Conservation (phyloP, 2,888 invertebrate genomes). For the Hirtodrosophila cameraria region DNA sequence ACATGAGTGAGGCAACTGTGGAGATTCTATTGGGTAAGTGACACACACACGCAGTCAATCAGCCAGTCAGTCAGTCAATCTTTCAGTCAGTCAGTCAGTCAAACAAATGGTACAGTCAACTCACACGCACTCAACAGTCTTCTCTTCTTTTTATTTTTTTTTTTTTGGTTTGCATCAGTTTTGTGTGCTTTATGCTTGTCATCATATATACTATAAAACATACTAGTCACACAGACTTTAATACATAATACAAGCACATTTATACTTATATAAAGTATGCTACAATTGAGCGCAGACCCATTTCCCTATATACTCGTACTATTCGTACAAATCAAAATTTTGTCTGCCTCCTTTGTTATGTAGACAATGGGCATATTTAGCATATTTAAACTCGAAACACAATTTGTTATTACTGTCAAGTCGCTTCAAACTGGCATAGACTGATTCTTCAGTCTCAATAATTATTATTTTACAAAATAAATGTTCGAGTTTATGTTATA, state of each 20-base stretch:
- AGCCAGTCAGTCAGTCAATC: slow-evolving; percentile 1
- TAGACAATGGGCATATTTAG: slow-evolving; percentile 57
- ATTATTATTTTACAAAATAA: too few relatives aligned
- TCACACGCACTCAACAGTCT: slow-evolving; percentile 55
- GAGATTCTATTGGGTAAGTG: slow-evolving; percentile 90
- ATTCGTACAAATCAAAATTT: slow-evolving; percentile 68
- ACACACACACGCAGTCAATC: slow-evolving; percentile 19
- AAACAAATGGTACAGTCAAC: slow-evolving; percentile 61
- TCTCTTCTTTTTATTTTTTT: slow-evolving; percentile 15
- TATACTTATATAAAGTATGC: slow-evolving; percentile 8
- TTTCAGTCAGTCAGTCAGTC: slow-evolving; percentile 5
- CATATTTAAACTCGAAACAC: too few relatives aligned
- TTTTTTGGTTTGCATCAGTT: slow-evolving; percentile 15
- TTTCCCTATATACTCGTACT: slow-evolving; percentile 70
- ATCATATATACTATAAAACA: slow-evolving; percentile 13
- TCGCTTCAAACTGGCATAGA: slow-evolving; percentile 32
- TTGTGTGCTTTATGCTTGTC: slow-evolving; percentile 17
- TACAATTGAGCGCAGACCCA: slow-evolving; percentile 70
- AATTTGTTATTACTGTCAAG: too few relatives aligned
- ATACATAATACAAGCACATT: slow-evolving; percentile 1
- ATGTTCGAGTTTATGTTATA: too few relatives aligned
- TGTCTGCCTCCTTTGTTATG: slow-evolving; percentile 55
- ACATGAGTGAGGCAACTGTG: slow-evolving; percentile 93
- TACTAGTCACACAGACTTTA: slow-evolving; percentile 12
- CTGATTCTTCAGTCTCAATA: slow-evolving; percentile 12